These are phyloP conservation scores for Muscicapa comitata DNA, from an alignment of 2,797 vertebrate species.

Conservation along the genomic window DNA sequence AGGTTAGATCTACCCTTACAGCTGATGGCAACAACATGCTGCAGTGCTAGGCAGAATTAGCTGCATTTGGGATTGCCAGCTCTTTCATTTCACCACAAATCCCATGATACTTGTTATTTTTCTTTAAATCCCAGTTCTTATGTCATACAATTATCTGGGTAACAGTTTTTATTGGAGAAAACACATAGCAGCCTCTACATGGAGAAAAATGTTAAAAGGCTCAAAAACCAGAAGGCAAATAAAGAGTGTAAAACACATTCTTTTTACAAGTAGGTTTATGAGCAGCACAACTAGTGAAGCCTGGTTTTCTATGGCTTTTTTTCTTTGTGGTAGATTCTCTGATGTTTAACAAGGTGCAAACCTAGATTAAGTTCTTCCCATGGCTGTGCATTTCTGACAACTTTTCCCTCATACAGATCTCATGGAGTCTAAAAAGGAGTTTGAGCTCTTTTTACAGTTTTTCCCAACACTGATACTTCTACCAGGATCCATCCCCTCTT, in stretches of 20 bases:
- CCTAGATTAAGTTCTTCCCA: background rate
- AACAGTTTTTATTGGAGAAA: background rate
- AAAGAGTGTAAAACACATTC: background rate
- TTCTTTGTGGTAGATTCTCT: background rate
- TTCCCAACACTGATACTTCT: background rate
- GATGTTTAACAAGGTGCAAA: conserved; percentile 29
- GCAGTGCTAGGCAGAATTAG: background rate
- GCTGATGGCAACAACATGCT: background rate
- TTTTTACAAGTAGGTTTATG: conserved; percentile 17
- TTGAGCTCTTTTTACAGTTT: background rate
- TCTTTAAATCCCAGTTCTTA: background rate
- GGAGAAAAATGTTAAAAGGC: background rate
- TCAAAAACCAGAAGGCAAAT: background rate
- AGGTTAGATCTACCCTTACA: background rate
- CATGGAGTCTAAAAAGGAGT: background rate
- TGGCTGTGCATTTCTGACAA: background rate
- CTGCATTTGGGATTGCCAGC: background rate
- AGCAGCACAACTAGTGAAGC: background rate
- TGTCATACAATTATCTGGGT: background rate
- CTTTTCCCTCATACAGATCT: background rate
- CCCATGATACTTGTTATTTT: background rate
- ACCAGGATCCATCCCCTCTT: background rate
- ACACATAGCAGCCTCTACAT: background rate
- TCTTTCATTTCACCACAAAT: background rate
- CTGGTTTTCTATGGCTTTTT: background rate